A percentile compares a stretch with the other conserved stretches of the same genome.
Evolutionary conservation across 64 coral and sea anemone genomes (phyloP).

Genomic region (Pocillopora verrucosa): DNA sequence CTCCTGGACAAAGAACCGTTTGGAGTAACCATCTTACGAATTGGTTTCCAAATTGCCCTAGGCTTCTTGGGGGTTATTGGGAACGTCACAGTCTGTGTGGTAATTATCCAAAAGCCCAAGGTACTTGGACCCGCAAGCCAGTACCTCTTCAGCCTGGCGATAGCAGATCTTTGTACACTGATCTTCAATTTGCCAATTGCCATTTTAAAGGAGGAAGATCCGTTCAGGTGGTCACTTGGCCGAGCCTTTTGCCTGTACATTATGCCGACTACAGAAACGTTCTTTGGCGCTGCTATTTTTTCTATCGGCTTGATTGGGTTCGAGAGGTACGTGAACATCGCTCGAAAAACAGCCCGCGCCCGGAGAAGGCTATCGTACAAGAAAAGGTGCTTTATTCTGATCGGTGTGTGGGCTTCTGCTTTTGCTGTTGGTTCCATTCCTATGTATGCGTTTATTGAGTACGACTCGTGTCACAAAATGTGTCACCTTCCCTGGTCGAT

Average conservation of each 20-base stretch:
- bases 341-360: not conserved
- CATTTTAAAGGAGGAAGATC: constrained; percentile 7
- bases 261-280: constrained; percentile 45
- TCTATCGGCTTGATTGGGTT: constrained; percentile 55
- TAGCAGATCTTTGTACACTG: constrained; percentile 49
- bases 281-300: constrained; percentile 57
- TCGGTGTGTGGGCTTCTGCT: constrained; percentile 28
- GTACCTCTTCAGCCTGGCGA: constrained; percentile 44
- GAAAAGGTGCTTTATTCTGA: constrained; percentile 5
- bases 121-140: constrained; percentile 31
- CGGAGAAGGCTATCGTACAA: constrained; percentile 1
- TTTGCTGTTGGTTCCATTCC: constrained; percentile 29
- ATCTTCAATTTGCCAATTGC: constrained; percentile 53
- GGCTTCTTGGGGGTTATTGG: constrained; percentile 47
- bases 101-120: constrained; percentile 34
- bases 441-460: constrained; percentile 5
- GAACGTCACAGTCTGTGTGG: constrained; percentile 24
- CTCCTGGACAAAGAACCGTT: constrained; percentile 2
- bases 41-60: constrained; percentile 23
- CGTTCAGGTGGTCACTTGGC: constrained; percentile 25
- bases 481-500: not conserved
- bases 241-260: constrained; percentile 41
- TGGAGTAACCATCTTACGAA: constrained; percentile 19
- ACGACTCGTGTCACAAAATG: not conserved
- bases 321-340: constrained; percentile 47